Percentiles rank a stretch among this genome's conserved stretches.
Conservation (phyloP, 2,888 invertebrate species). For the Drosophila antonietae region DNA sequence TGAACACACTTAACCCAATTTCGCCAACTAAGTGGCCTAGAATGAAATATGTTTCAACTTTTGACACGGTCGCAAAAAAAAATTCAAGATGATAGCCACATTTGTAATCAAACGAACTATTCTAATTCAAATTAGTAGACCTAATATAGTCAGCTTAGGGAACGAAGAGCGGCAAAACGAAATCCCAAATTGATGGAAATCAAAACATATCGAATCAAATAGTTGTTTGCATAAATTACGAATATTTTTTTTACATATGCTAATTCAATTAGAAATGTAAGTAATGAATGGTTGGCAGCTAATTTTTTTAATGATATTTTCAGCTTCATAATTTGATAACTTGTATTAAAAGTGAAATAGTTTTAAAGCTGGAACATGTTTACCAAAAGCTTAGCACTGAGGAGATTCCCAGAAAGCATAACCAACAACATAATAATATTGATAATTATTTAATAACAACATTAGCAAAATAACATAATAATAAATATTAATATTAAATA, state of each 20-base stretch:
- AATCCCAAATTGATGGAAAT: slow-evolving; percentile 8
- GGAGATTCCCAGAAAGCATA: not conserved
- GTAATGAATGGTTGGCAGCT: not conserved
- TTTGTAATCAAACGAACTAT: slow-evolving; percentile 10
- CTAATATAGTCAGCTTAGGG: slow-evolving; percentile 38
- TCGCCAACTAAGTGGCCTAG: not conserved
- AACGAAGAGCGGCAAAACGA: not conserved
- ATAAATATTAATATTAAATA: too few relatives aligned
- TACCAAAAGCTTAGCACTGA: too few relatives aligned
- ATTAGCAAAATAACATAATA: too few relatives aligned
- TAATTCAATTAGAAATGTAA: not conserved
- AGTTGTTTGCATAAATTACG: not conserved
- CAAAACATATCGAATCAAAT: not conserved
- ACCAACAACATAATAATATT: not conserved
- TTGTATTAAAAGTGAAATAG: not conserved
- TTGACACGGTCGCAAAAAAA: not conserved
- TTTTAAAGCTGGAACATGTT: not conserved
- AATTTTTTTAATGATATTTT: not conserved
- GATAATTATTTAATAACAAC: not conserved
- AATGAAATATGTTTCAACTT: not conserved
- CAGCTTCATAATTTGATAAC: not conserved
- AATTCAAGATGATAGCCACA: not conserved
- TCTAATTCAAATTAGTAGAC: slow-evolving; percentile 32
- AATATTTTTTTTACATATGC: slow-evolving; percentile 10
- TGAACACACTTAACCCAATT: slow-evolving; percentile 23